A percentile compares a stretch with the other conserved stretches of the same genome.
Conservation (phyloP, 1,140 invertebrate species). For the Parapsyche elsis region DNA sequence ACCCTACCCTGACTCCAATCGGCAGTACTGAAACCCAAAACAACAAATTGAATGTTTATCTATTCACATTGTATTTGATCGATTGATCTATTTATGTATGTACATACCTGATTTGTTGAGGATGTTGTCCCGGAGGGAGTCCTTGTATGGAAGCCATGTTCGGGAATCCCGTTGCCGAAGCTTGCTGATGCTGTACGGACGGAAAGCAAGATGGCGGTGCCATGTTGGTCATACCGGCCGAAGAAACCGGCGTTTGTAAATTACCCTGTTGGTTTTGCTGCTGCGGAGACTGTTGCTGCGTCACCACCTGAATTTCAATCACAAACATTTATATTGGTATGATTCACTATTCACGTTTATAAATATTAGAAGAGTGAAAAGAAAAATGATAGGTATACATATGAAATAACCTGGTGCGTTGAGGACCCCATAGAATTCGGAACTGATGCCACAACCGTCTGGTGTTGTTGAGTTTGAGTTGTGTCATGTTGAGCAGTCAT, state of each 20-base stretch:
- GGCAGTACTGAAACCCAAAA: constrained; percentile 59
- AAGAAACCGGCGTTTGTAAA: constrained; percentile 30
- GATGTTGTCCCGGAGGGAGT: constrained; percentile 63
- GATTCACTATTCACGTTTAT: too few relatives aligned
- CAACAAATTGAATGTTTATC: not conserved
- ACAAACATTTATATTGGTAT: not conserved
- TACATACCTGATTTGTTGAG: constrained; percentile 63
- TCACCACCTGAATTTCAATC: not conserved
- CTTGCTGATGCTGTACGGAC: constrained; percentile 53
- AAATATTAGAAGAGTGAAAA: too few relatives aligned
- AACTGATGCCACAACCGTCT: constrained; percentile 51
- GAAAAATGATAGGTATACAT: not conserved
- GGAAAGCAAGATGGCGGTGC: constrained; percentile 9
- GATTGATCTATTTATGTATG: not conserved
- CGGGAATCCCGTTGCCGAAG: constrained; percentile 56
- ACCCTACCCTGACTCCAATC: constrained; percentile 72
- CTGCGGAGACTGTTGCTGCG: not conserved
- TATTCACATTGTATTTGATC: not conserved
- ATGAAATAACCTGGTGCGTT: constrained; percentile 44
- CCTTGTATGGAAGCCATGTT: constrained; percentile 63
- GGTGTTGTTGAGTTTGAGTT: constrained; percentile 46
- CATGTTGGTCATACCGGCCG: constrained; percentile 23
- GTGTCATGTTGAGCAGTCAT: constrained; percentile 53
- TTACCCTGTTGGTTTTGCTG: constrained; percentile 35
- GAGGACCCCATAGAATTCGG: constrained; percentile 49